These are phyloP conservation scores for Trematocara unimaculatum DNA, from an alignment of 2,113 vertebrate species.

Conservation along the genomic window DNA sequence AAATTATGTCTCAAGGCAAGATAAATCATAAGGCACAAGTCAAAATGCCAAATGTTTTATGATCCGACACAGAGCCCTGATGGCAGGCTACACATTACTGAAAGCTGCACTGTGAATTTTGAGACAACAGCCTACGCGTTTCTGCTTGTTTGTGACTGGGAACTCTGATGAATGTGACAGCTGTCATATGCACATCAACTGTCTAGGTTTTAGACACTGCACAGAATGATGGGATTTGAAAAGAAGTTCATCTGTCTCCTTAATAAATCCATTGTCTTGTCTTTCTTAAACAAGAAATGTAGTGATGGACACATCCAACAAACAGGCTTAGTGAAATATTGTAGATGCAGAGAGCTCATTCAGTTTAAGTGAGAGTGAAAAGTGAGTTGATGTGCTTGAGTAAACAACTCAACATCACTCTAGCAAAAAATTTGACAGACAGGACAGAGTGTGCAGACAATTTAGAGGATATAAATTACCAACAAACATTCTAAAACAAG, in stretches of 20 bases:
- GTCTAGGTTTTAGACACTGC: constrained; percentile 58
- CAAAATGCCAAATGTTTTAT: constrained; percentile 62
- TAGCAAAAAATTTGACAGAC: constrained; percentile 53
- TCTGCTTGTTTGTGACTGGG: constrained; percentile 55
- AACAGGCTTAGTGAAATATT: constrained; percentile 46
- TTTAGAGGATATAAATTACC: constrained; percentile 65
- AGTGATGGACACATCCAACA: constrained; percentile 66
- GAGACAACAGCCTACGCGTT: constrained; percentile 39
- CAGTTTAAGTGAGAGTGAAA: constrained; percentile 69
- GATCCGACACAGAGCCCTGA: constrained; percentile 52
- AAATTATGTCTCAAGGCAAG: constrained; percentile 68
- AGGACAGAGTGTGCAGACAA: constrained; percentile 54
- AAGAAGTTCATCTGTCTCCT: constrained; percentile 69
- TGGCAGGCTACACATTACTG: constrained; percentile 49
- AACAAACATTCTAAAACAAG: constrained; percentile 49
- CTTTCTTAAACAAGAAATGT: constrained; percentile 54
- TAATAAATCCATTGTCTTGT: constrained; percentile 72
- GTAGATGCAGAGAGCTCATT: constrained; percentile 57
- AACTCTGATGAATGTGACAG: constrained; percentile 62
- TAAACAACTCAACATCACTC: constrained; percentile 69
- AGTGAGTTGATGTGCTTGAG: constrained; percentile 67
- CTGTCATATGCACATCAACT: constrained; percentile 67
- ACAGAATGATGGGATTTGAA: constrained; percentile 64
- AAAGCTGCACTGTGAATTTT: constrained; percentile 51
- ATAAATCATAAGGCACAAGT: constrained; percentile 66